Conservation (phyloP, 2,888 invertebrate species). For the Pemphredon lugubris region DNA sequence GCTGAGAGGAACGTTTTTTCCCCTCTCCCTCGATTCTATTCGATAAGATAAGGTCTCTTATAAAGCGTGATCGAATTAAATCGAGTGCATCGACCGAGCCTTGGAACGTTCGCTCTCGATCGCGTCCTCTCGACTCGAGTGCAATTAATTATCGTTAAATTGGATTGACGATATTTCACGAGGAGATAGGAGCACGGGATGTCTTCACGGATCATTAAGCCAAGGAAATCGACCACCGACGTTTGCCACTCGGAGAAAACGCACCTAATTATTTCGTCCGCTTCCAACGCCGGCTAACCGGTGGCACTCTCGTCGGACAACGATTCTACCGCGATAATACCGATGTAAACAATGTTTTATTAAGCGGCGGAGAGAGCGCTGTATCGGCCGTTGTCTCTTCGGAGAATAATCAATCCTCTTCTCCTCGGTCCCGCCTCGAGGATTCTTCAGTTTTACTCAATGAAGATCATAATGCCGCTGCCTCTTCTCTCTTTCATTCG, state of each 20-base stretch:
- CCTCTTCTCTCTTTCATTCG: not conserved
- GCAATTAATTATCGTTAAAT: slow-evolving; percentile 68
- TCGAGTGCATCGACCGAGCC: slow-evolving; percentile 57
- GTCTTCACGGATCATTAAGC: slow-evolving; percentile 61
- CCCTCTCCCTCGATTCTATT: slow-evolving; percentile 7
- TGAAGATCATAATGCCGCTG: not conserved
- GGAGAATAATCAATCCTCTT: slow-evolving; percentile 22
- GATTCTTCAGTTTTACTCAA: not conserved
- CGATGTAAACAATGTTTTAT: slow-evolving; percentile 4
- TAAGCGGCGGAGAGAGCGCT: not conserved
- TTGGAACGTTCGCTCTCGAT: slow-evolving; percentile 43
- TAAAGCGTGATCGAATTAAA: slow-evolving; percentile 61
- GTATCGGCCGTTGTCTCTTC: not conserved
- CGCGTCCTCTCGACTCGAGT: slow-evolving; percentile 53
- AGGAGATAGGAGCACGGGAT: slow-evolving; percentile 28
- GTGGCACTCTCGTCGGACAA: slow-evolving; percentile 24
- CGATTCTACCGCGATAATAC: not conserved
- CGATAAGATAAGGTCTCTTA: slow-evolving; percentile 33
- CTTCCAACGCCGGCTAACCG: slow-evolving; percentile 10
- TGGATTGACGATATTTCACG: slow-evolving; percentile 60
- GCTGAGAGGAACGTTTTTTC: slow-evolving; percentile 3
- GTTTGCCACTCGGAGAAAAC: slow-evolving; percentile 35
- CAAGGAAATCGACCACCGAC: slow-evolving; percentile 47
- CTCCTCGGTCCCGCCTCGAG: not conserved
- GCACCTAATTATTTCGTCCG: slow-evolving; percentile 53